Base-by-base conservation (phyloP, 2,113 vertebrate species). In the Carassius carassius region DNA sequence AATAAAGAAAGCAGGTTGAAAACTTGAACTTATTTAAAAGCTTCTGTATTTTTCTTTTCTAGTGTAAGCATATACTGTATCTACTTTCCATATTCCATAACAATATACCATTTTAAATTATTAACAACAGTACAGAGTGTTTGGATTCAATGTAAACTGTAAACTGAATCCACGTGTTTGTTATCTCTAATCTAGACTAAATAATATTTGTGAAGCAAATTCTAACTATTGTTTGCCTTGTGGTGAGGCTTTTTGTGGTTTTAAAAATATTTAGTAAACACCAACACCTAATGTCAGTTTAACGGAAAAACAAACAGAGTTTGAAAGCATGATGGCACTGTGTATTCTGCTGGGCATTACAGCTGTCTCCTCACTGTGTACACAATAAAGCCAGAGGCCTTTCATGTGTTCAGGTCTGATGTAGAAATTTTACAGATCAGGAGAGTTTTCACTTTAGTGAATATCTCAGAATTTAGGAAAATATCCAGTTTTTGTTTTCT, bases 221-320 rank as follows among this genome's bases (percentile, higher is more conserved):
- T 70, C 25, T 37, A 32, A 2, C 16, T 51, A 54, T 23, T 47
- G 23, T 32, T 54, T 54, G n/a, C 29, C 13, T 74, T 74, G 25
- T 41, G 41, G 1, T 14, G 47, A 10, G 13, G 41, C 73, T 54
- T 51, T 73, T 19, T 80, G 54, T 47, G 60, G 37, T 29, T n/a
- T 80, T 49, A 29, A 80, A 65, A 65, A n/a, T 29, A 65, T 41
- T 29, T 19, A 47, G 65, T 4, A 65, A 29, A 23, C 8, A 1
- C 21, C 47, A 29, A 49, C 25, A 47, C 62, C 37, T 65, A 29
- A 23, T 29, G n/a, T 29, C 41, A 21, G 1, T 65, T 81, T 29
- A 81, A 67, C 4, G 78, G 60, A 80, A 81, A 81, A 67, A 67
- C 62, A 69, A 81, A 81, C 78, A 81, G 25, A 3, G 37, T 2